These are phyloP conservation scores for Drosophila quinaria DNA, from an alignment of 2,888 invertebrate genomes.

Conservation along the genomic window DNA sequence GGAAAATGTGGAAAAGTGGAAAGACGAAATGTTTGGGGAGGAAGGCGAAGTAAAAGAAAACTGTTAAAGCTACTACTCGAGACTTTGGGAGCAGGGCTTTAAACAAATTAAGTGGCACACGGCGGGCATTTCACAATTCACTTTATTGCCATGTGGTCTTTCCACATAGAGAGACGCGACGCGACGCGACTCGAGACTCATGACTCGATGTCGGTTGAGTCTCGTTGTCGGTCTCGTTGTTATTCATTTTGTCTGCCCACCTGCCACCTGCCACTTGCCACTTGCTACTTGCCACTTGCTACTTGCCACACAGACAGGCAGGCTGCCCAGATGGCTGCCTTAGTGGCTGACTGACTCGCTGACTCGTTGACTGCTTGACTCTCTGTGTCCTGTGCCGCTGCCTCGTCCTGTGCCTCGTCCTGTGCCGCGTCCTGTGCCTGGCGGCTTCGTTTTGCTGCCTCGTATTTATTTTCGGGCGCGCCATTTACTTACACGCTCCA, in stretches of 20 bases:
- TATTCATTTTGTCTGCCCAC: conserved; percentile 62
- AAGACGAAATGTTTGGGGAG: not conserved
- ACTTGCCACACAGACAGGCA: not conserved
- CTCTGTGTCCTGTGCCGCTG: conserved; percentile 1
- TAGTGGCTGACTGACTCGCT: conserved; percentile 46
- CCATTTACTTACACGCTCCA: conserved; percentile 73
- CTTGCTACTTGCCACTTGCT: conserved; percentile 10
- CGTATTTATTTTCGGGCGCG: conserved; percentile 68
- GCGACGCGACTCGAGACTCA: conserved; percentile 6
- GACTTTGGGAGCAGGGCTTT: conserved; percentile 60
- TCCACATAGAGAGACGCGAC: conserved; percentile 13
- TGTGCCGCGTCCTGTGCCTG: conserved; percentile 9
- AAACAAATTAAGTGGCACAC: conserved; percentile 76
- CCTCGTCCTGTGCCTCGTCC: conserved; percentile 24
- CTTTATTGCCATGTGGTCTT: conserved; percentile 61
- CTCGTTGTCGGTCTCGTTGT: conserved; percentile 52
- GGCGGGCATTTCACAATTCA: conserved; percentile 68
- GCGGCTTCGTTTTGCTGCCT: conserved; percentile 42
- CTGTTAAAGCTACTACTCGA: conserved; percentile 56
- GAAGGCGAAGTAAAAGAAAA: conserved; percentile 5
- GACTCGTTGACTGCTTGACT: conserved; percentile 35
- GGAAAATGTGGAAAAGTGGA: not conserved
- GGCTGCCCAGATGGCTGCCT: conserved; percentile 54
- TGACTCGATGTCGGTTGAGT: conserved; percentile 18
- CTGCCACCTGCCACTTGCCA: conserved; percentile 10